Evolutionary conservation across 2,888 invertebrate species (phyloP).

Genomic region (Halictus quadricinctus): DNA sequence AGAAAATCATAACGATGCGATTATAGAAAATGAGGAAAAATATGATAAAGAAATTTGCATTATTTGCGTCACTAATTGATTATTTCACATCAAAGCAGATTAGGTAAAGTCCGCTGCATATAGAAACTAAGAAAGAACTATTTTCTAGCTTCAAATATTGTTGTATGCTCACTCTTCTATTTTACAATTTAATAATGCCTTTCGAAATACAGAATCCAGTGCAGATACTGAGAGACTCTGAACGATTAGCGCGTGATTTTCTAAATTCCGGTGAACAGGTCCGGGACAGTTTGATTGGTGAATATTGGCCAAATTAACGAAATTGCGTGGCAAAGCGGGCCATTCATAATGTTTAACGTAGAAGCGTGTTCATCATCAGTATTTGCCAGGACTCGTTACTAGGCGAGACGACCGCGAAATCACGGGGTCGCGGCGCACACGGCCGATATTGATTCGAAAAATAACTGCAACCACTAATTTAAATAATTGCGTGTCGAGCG

Average conservation of each 20-base stretch:
- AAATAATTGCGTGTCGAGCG: constrained; percentile 40
- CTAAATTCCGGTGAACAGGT: not conserved
- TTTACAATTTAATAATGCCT: not conserved
- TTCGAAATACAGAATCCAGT: not conserved
- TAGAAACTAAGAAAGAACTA: not conserved
- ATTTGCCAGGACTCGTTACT: constrained; percentile 14
- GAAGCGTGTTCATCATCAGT: not conserved
- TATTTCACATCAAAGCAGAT: too few species aligned
- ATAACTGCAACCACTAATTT: constrained; percentile 43
- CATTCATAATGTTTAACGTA: not conserved
- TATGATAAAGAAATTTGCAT: too few species aligned
- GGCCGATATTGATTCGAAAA: constrained; percentile 33
- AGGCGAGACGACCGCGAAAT: constrained; percentile 4
- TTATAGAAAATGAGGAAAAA: too few species aligned
- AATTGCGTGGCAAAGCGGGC: not conserved
- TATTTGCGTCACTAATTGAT: not conserved
- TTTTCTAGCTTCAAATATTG: not conserved
- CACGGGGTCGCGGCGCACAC: not conserved
- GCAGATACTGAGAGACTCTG: not conserved
- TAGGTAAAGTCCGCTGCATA: too few species aligned
- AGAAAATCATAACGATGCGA: not conserved
- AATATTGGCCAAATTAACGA: not conserved
- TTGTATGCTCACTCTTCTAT: not conserved
- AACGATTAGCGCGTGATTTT: not conserved
- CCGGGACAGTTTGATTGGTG: not conserved